Evolutionary conservation across 2,113 vertebrate genomes (phyloP).

Genomic region (Chionis minor): DNA sequence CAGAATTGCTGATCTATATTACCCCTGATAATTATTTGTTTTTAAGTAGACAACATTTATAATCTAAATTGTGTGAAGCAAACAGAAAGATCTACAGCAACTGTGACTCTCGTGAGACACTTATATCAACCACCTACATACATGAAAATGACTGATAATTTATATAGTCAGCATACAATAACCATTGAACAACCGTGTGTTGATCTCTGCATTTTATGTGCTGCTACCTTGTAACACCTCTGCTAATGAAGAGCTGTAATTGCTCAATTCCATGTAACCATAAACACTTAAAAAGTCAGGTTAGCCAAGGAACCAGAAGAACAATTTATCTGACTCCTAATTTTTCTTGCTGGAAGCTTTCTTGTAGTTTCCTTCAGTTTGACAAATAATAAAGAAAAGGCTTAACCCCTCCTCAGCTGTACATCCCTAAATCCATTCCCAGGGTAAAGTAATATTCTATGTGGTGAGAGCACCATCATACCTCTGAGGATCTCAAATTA

Average conservation of each 20-base stretch:
- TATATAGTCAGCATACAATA: neutral
- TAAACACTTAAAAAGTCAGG: neutral
- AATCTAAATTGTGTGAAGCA: neutral
- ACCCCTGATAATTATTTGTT: neutral
- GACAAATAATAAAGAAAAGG: neutral
- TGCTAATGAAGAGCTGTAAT: neutral
- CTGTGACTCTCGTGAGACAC: neutral
- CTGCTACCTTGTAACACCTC: neutral
- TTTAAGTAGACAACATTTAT: conserved; percentile 3
- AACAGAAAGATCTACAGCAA: neutral
- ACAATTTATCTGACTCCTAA: neutral
- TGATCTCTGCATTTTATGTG: neutral
- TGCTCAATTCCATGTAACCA: neutral
- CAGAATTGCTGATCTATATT: neutral
- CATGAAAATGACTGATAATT: neutral
- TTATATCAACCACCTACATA: neutral
- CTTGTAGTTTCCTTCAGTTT: neutral
- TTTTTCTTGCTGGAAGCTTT: neutral
- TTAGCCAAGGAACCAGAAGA: neutral
- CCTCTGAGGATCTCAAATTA: neutral
- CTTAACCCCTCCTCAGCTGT: neutral
- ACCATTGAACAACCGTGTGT: neutral
- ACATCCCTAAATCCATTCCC: neutral
- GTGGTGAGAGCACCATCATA: neutral
- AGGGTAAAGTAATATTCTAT: neutral